These are phyloP conservation scores for Synergus itoensis DNA, from an alignment of 2,888 invertebrate genomes.

Conservation along the genomic window DNA sequence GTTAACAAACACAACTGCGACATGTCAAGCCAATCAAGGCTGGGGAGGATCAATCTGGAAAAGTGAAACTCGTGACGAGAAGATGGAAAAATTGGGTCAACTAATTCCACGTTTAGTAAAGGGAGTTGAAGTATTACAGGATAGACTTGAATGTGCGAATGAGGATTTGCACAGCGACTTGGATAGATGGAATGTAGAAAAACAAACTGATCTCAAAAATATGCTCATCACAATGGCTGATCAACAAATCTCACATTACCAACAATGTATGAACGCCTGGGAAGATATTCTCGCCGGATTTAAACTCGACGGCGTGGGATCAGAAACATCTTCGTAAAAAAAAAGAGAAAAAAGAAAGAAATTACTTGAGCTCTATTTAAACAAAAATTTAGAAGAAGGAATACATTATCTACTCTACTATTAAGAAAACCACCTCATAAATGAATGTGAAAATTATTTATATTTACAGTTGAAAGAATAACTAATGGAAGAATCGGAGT, in stretches of 20 bases:
- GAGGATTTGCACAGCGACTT: slow-evolving; percentile 84
- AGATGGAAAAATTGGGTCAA: slow-evolving; percentile 77
- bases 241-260: slow-evolving; percentile 83
- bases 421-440: not conserved
- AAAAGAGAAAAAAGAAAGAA: not conserved
- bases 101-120: slow-evolving; percentile 79
- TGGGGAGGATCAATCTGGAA: slow-evolving; percentile 81
- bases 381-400: not conserved
- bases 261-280: slow-evolving; percentile 81
- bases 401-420: not conserved
- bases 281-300: slow-evolving; percentile 78
- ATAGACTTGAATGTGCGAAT: slow-evolving; percentile 84
- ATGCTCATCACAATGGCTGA: slow-evolving; percentile 83
- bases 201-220: slow-evolving; percentile 82
- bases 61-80: slow-evolving; percentile 81
- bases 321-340: slow-evolving; percentile 54
- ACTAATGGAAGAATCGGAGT: not conserved
- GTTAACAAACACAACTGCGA: slow-evolving; percentile 60
- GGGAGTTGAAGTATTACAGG: slow-evolving; percentile 80
- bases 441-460: slow-evolving; percentile 12
- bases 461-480: not conserved
- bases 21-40: slow-evolving; percentile 65
- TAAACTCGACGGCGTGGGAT: slow-evolving; percentile 67
- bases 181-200: slow-evolving; percentile 84
- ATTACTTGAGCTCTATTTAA: not conserved